phyloP scores from a whole-genome alignment of 2,113 vertebrate species.

The Nothoprocta pentlandii region DNA sequence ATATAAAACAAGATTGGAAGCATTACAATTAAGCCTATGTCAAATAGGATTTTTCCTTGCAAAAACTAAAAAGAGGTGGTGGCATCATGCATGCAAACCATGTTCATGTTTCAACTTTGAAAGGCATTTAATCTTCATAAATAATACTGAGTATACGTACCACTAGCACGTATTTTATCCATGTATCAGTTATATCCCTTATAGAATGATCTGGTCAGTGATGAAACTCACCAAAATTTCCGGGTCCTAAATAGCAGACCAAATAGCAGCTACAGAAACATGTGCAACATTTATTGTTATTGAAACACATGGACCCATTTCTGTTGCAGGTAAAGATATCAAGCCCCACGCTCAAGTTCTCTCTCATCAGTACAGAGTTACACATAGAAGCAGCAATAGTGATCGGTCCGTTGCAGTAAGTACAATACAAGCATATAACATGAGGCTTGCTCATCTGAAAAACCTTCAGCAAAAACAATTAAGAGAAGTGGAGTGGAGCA shows the following conservation, averaged over 20 bases:
- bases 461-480: background rate
- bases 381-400: background rate
- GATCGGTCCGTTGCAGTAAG: background rate
- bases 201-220: background rate
- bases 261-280: background rate
- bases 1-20: conserved; percentile 33
- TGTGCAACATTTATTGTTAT: background rate
- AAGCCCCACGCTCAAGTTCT: background rate
- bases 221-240: background rate
- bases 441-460: background rate
- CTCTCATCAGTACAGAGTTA: background rate
- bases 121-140: background rate
- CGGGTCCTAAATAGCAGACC: background rate
- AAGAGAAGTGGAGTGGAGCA: conserved; percentile 7
- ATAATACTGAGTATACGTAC: background rate
- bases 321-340: background rate
- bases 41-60: background rate
- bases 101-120: too few species aligned
- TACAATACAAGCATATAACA: background rate
- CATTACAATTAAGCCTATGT: conserved; percentile 9
- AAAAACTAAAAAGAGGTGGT: background rate
- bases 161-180: background rate
- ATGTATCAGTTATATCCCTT: background rate
- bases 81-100: too few species aligned
- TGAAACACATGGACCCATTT: background rate